Evolutionary conservation across 2,113 vertebrate genomes (phyloP).

Genomic region (Microtus montanus): DNA sequence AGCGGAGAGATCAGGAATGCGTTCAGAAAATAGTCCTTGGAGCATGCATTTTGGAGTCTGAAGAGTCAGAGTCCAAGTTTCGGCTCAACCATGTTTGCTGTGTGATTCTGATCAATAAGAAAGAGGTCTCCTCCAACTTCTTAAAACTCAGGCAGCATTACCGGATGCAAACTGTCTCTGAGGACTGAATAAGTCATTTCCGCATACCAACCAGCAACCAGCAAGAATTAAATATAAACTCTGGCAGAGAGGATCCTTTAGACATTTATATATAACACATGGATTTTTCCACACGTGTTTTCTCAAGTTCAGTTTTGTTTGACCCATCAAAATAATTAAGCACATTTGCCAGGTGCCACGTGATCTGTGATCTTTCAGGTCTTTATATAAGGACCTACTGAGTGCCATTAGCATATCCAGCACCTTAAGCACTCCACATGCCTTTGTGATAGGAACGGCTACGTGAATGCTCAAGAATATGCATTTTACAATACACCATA

Average conservation of each 20-base stretch:
- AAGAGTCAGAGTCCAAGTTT: background rate
- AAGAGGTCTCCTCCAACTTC: background rate
- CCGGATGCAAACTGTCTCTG: background rate
- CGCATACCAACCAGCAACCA: background rate
- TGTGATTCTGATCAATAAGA: background rate
- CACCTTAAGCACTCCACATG: background rate
- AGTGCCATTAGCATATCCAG: background rate
- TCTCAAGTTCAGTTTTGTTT: background rate
- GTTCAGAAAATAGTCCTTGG: no score
- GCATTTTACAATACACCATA: background rate
- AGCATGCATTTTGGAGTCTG: background rate
- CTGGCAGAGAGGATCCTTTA: slow-evolving; percentile 1
- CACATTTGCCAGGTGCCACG: background rate
- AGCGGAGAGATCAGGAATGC: background rate
- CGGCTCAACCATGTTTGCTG: background rate
- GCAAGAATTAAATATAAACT: background rate
- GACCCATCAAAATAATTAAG: background rate
- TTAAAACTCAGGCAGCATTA: background rate
- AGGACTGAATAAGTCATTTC: slow-evolving; percentile 25
- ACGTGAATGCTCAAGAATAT: background rate
- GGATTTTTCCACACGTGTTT: background rate
- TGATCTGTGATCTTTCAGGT: background rate
- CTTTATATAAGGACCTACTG: background rate
- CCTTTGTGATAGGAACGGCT: background rate
- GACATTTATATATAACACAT: background rate